These are phyloP conservation scores for Yponomeuta malinellus DNA, from an alignment of 2,888 invertebrate species.

Conservation along the genomic window DNA sequence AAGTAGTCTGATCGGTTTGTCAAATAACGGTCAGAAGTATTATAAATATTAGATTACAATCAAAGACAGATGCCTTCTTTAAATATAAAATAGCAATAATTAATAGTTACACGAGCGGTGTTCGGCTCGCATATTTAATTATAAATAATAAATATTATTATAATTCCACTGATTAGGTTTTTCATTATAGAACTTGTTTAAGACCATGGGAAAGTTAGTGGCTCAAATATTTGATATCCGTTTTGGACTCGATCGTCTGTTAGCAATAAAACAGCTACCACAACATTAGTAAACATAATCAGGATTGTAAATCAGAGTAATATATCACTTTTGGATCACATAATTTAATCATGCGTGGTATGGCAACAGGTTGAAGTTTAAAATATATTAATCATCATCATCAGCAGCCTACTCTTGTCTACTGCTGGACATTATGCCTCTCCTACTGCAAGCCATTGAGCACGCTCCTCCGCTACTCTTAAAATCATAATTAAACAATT, in stretches of 20 bases:
- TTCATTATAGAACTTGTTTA: neutral
- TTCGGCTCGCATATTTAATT: slow-evolving; percentile 16
- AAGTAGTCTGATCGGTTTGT: slow-evolving; percentile 10
- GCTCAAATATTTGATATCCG: neutral
- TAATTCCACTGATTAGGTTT: slow-evolving; percentile 10
- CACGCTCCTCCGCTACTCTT: too few species aligned
- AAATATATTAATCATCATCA: neutral
- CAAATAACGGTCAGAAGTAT: slow-evolving; percentile 10
- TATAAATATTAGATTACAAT: slow-evolving; percentile 16
- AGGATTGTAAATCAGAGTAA: neutral
- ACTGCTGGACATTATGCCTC: too few species aligned
- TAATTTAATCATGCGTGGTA: neutral
- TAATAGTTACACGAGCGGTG: slow-evolving; percentile 17
- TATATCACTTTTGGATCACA: neutral
- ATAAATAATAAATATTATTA: slow-evolving; percentile 17
- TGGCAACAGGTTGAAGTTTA: neutral
- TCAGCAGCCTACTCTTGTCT: too few species aligned
- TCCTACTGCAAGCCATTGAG: too few species aligned
- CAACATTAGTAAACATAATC: neutral
- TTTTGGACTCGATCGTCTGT: neutral
- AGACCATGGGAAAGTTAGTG: neutral
- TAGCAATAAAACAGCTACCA: slow-evolving; percentile 1
- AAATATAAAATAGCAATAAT: slow-evolving; percentile 13
- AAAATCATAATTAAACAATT: neutral
- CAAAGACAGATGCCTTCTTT: slow-evolving; percentile 5